Evolutionary conservation across 2,113 vertebrate species (phyloP), one percentile per base, ranked within the genome.

Genomic region (Pleuronectes platessa): DNA sequence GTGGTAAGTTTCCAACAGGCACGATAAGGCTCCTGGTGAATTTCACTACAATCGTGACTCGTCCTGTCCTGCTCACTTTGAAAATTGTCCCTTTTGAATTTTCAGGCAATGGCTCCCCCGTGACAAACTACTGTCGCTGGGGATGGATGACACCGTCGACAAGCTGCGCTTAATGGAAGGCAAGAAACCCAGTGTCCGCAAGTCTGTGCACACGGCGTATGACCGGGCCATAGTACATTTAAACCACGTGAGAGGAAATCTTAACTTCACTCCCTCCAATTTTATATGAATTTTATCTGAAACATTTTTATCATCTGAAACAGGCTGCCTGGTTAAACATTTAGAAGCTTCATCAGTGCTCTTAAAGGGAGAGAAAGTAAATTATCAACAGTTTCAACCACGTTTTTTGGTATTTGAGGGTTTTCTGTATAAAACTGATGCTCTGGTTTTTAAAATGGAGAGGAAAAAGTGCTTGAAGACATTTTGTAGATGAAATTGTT

Each of bases 161-260:
- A 98, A 98, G 78, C 92, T 98, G 62, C 97, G 97, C 82, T 94
- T 99, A 93, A 90, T 99, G 93, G 98, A 99, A 88, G 98, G 98
- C 6, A 96, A 98, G 73, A 99, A 99, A 83, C 97, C 96, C 71
- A 98, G 97, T 83, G 97, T 99, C 68, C 97, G 98, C 83, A 99
- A 98, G 76, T 99, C 98, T 0, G 98, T 99, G 60, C 97, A 99
- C 93, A 96, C 95, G 85, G 98, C 98, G 0, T 99, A 98, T 0
- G 96, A 98, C 92, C 93, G 98, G 0, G 98, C 98, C 51, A 98
- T 98, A 95, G 93, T 95, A 6, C 97, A 99, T 90, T 90, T 96
- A 92, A 98, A 96, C 93, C 94, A 97, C 0, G 96, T 99, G 61
- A 94, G 95, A 82, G 94, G 96, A 18, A 95, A 97, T 68, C 93